These are phyloP conservation scores for Plutomurus gul DNA, from an alignment of 1,140 invertebrate genomes.

Conservation along the genomic window DNA sequence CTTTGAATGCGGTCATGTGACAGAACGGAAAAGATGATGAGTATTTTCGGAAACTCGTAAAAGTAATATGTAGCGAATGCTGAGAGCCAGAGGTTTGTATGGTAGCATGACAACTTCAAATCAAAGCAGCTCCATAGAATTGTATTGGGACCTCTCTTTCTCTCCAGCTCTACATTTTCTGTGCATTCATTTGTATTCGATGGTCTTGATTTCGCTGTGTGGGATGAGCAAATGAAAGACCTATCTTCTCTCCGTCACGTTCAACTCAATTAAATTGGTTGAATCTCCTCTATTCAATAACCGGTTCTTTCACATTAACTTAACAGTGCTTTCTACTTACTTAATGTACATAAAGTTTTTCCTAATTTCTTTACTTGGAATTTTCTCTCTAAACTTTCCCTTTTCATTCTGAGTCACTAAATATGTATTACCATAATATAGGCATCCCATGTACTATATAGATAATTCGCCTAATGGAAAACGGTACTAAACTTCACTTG, in stretches of 20 bases:
- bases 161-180: no score
- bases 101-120: constrained; percentile 21
- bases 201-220: no score
- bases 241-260: neutral
- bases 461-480: constrained; percentile 20
- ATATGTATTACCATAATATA: neutral
- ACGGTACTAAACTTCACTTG: neutral
- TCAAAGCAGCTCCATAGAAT: neutral
- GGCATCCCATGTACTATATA: neutral
- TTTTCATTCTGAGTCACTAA: neutral
- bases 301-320: neutral
- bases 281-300: constrained; percentile 5
- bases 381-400: neutral
- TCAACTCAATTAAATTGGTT: neutral
- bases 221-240: neutral
- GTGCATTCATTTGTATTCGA: neutral
- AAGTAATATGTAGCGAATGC: constrained; percentile 8
- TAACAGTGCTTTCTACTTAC: neutral
- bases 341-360: neutral
- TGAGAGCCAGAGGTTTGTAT: neutral
- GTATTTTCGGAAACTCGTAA: constrained; percentile 26
- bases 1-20: no score
- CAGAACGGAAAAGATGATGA: constrained; percentile 17
- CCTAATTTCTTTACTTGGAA: neutral
- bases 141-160: neutral